Evolutionary conservation across 2,888 invertebrate genomes (phyloP), one percentile per base, ranked within the genome.

Genomic region (Eilema griseolum): DNA sequence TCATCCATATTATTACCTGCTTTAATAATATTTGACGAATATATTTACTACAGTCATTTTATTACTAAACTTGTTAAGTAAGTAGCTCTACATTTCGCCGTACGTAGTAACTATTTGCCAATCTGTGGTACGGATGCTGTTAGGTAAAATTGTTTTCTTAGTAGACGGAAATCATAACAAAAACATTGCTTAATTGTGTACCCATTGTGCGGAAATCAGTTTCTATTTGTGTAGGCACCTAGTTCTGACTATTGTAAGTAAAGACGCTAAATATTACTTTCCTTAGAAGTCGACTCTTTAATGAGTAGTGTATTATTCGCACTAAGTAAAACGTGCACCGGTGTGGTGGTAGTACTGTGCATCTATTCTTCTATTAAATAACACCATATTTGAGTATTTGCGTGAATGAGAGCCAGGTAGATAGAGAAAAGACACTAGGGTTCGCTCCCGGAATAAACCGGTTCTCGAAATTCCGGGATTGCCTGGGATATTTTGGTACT

Each of bases 1-100:
- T n/a, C n/a, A n/a, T n/a, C n/a, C n/a, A n/a, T n/a, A n/a, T n/a
- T n/a, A n/a, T n/a, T n/a, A n/a, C n/a, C n/a, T n/a, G n/a, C n/a
- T n/a, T 60, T 74, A 74, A 69, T 77, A 67, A 74, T 74, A 41
- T 67, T 70, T 70, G 75, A 77, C 80, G 67, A 74, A 77, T 73
- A 69, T 73, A 41, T 73, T 72, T 74, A 73, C 68, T 71, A 61
- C 61, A 65, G 60, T 56, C 67, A 73, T 75, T 66, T 69, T 71
- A 73, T 74, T 37, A 16, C 61, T 14, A 23, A 2, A 7, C n/a
- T n/a, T n/a, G n/a, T n/a, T n/a, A n/a, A n/a, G n/a, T 61, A n/a
- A 37, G 33, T 41, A 41, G 4, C 41, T 41, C 16, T 41, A 5
- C 16, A 16, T 41, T 14, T 41, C 4, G 41, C 41, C 16, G 41